Evolutionary conservation across 2,797 vertebrate genomes (phyloP).

Genomic region (Aldrovandia affinis): DNA sequence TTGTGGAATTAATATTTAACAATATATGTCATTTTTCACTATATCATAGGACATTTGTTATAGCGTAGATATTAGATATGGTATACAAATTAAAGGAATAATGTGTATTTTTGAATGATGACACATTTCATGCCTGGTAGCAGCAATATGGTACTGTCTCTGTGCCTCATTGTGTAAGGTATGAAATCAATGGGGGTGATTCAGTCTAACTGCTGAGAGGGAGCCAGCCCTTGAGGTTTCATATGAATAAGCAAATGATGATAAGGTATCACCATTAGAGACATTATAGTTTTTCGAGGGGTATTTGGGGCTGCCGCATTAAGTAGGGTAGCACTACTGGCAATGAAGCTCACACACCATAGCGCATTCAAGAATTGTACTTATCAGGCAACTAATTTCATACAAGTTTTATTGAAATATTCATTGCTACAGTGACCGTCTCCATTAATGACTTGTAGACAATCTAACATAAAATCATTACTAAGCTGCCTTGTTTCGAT

Average conservation of each 20-base stretch:
- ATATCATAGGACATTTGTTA: neutral
- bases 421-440: neutral
- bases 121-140: neutral
- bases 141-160: neutral
- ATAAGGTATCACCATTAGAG: constrained; percentile 1
- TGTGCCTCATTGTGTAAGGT: neutral
- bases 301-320: neutral
- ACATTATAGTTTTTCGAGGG: neutral
- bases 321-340: neutral
- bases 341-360: neutral
- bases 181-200: neutral
- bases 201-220: neutral
- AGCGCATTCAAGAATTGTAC: neutral
- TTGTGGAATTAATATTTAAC: too few species aligned
- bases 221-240: neutral
- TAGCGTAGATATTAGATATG: neutral
- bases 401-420: constrained; percentile 8
- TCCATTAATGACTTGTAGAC: constrained; percentile 32
- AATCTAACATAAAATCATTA: constrained; percentile 31
- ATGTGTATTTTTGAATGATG: neutral
- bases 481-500: constrained; percentile 43
- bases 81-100: neutral
- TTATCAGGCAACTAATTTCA: neutral
- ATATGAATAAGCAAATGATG: neutral
- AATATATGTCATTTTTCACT: neutral